These are phyloP conservation scores for Hydrophis major DNA, from an alignment of 2,797 vertebrate genomes.

Conservation along the genomic window DNA sequence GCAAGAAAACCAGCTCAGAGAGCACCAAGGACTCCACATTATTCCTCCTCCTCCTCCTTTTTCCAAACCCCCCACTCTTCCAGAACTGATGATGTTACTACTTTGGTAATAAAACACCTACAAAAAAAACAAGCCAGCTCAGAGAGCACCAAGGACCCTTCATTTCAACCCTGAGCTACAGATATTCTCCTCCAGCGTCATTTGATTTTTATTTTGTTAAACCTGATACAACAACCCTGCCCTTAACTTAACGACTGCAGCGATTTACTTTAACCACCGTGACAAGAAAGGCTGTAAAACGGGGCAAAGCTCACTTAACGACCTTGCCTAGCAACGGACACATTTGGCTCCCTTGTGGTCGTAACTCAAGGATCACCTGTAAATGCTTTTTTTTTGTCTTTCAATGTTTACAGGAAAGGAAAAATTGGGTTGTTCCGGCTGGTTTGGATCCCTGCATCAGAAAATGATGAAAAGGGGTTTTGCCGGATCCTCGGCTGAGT, in stretches of 20 bases:
- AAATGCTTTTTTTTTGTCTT: not conserved
- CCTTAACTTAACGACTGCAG: not conserved
- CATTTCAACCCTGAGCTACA: not conserved
- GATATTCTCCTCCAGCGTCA: not conserved
- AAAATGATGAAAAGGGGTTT: not conserved
- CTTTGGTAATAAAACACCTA: not conserved
- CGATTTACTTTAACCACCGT: not conserved
- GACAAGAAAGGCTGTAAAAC: not conserved
- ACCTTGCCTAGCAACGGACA: not conserved
- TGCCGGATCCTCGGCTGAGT: not conserved
- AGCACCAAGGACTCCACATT: no score
- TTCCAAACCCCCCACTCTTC: not conserved
- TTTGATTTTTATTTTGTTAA: not conserved
- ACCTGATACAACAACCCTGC: not conserved
- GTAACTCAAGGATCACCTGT: not conserved
- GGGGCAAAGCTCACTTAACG: not conserved
- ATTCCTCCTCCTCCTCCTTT: no score
- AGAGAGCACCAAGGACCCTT: not conserved
- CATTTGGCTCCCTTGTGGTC: not conserved
- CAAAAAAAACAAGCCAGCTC: not conserved
- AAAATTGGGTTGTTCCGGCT: not conserved
- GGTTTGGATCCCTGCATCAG: not conserved
- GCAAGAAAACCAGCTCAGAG: constrained; percentile 4
- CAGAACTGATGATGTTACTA: not conserved
- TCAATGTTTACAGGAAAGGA: not conserved